Percentiles rank a stretch among this genome's conserved stretches.
Conservation (phyloP, 2,113 vertebrate genomes). For the Sebastes fasciatus region DNA sequence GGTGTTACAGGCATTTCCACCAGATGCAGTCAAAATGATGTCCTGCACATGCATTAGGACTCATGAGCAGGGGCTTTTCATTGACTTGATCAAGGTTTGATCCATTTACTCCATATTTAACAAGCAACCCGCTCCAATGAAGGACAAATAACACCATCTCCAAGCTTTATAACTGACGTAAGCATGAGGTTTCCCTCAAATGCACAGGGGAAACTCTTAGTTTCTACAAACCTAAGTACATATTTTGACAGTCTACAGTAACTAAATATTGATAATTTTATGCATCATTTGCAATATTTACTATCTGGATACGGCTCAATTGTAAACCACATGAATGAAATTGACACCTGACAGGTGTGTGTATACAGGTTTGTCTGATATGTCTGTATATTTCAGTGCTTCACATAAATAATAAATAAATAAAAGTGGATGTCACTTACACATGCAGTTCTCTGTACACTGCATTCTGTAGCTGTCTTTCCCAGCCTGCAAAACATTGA, state of each 20-base stretch:
- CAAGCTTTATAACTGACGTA: no score
- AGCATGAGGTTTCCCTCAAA: no score
- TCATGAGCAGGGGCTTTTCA: background rate
- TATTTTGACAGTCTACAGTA: no score
- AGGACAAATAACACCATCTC: background rate
- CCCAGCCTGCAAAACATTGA: slow-evolving; percentile 89
- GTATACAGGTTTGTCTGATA: no score
- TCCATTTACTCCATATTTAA: background rate
- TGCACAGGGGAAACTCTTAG: no score
- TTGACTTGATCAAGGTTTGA: no score
- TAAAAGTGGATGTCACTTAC: slow-evolving; percentile 80
- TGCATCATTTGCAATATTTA: background rate
- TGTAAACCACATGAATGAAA: background rate
- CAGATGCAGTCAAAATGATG: background rate
- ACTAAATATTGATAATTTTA: background rate
- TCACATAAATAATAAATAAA: background rate
- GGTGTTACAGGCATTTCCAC: background rate
- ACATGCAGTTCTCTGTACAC: slow-evolving; percentile 94
- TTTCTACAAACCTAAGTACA: no score
- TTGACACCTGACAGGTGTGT: background rate
- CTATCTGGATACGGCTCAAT: background rate
- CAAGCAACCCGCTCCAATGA: background rate
- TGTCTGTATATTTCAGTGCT: background rate
- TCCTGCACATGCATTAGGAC: background rate
- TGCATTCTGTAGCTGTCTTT: slow-evolving; percentile 97